Percentiles rank a stretch among this genome's conserved stretches.
phyloP scores from a whole-genome alignment of 2,797 vertebrate species.

The Tamandua tetradactyla region DNA sequence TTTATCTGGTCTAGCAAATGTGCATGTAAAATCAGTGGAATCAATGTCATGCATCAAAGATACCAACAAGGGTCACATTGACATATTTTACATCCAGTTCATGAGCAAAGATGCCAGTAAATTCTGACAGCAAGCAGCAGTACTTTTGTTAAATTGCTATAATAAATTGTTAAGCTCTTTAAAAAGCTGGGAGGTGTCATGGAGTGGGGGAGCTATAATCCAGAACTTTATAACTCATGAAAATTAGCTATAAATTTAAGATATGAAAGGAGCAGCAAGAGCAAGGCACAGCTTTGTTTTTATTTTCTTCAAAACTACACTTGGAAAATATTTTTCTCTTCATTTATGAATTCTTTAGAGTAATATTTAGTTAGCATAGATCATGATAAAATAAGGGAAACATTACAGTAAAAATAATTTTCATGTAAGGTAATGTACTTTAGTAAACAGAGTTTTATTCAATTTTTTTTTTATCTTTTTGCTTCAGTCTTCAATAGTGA shows the following conservation, averaged over 20 bases:
- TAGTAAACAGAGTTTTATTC: not conserved
- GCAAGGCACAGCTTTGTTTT: not conserved
- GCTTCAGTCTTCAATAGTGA: not conserved
- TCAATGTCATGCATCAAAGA: not conserved
- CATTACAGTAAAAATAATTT: not conserved
- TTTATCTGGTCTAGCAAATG: slow-evolving; percentile 34
- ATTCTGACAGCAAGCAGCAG: slow-evolving; percentile 55
- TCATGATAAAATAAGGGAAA: not conserved
- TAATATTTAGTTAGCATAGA: not conserved
- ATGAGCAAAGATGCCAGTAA: slow-evolving; percentile 66
- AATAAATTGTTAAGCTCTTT: slow-evolving; percentile 68
- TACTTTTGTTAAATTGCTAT: slow-evolving; percentile 61
- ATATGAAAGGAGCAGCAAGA: not conserved
- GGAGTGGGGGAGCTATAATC: slow-evolving; percentile 27
- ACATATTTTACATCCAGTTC: slow-evolving; percentile 57
- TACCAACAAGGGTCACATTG: slow-evolving; percentile 20
- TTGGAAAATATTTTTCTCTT: slow-evolving; percentile 33
- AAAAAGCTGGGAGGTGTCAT: slow-evolving; percentile 53
- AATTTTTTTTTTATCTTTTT: not conserved
- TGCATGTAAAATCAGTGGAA: slow-evolving; percentile 47
- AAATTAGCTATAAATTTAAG: slow-evolving; percentile 72
- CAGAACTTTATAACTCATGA: slow-evolving; percentile 68
- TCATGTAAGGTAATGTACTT: not conserved
- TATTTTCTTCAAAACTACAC: not conserved
- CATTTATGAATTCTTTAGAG: not conserved